Evolutionary conservation across 2,113 vertebrate species (phyloP).

Genomic region (Eidolon helvum): DNA sequence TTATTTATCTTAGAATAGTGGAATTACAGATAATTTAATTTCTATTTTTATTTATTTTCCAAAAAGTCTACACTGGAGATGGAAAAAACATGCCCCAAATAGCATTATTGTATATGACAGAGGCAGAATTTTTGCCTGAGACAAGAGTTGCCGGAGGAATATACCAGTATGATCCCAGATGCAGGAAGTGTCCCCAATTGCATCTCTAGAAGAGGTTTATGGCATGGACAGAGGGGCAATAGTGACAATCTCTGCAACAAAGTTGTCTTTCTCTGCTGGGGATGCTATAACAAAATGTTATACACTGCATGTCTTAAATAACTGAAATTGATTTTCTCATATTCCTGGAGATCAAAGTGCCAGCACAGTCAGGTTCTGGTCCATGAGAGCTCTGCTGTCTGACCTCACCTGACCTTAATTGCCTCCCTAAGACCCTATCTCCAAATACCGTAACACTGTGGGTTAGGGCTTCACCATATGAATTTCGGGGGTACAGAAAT

Average conservation of each 20-base stretch:
- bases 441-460: rapidly evolving
- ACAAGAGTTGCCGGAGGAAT: neutral
- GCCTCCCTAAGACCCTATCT: neutral
- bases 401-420: neutral
- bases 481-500: neutral
- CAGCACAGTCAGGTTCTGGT: neutral
- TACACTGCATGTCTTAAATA: rapidly evolving
- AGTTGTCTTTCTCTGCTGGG: neutral
- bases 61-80: neutral
- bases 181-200: no score
- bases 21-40: neutral
- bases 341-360: neutral
- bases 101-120: neutral
- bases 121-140: neutral
- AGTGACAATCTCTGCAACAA: no score
- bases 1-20: neutral
- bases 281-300: rapidly evolving
- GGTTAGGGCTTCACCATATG: neutral
- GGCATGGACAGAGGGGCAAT: neutral
- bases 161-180: rapidly evolving
- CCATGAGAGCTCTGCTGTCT: rapidly evolving
- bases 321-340: neutral
- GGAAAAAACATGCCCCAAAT: neutral
- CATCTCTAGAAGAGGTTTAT: neutral
- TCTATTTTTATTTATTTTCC: neutral